Base-by-base conservation (phyloP, 2,888 invertebrate genomes). In the Netelia melanura region DNA sequence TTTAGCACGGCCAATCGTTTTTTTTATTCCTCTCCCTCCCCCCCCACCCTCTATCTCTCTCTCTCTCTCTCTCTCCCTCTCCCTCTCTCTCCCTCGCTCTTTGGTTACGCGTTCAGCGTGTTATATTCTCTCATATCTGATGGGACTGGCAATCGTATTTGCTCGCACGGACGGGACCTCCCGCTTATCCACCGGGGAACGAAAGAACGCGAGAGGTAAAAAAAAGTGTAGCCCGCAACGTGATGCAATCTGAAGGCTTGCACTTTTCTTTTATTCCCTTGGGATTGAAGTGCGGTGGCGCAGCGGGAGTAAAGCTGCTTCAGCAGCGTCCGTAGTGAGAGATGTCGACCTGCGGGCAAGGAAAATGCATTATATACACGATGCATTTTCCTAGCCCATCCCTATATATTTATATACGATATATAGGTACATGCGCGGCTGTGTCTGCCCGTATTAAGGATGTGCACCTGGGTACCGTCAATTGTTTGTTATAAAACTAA, bases 211-310 rank as follows among this genome's bases (percentile, higher is more conserved):
- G 38, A 17, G 65, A 48, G 62, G 11, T 10, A 21, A 48, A 38
- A 62, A n/a, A 10, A 43, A 30, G 62, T 11, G 62, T 14, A n/a
- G 21, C 11, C 38, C 38, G 54, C 82, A 58, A 52, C 44, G 52
- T 56, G 78, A 67, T 68, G 77, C 67, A 78, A 78, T 78, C 30
- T 74, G 72, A 25, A 52, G 25, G 44, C 43, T 68, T 48, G 65
- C 58, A 65, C 71, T 21, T 11, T 21, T 23, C 56, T 72, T 72
- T 74, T 48, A 58, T 74, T 65, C 21, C 67, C 48, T 6, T 3
- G 38, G 72, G 67, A 58, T 54, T 61, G 25, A 65, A 67, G 48
- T 21, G 48, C n/a, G 65, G 44, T 3, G 30, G 38, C 10, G n/a
- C 58, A 14, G 25, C n/a, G 21, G 43, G 44, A 30, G 23, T 38